Conservation (phyloP, 1,140 invertebrate species). For the Fragariocoptes setiger region DNA sequence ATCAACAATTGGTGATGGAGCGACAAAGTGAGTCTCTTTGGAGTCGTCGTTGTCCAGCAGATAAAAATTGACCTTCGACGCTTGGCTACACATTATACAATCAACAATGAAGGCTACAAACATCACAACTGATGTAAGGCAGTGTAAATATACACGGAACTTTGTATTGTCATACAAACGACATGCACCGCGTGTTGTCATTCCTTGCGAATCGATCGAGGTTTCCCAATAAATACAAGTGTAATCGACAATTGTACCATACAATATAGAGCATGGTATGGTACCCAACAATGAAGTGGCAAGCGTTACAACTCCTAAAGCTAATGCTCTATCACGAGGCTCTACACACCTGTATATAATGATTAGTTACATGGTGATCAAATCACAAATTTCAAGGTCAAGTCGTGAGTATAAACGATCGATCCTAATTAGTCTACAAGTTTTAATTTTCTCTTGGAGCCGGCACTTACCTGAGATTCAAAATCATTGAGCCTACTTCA, state of each 20-base stretch:
- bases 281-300: slow-evolving; percentile 70
- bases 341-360: slow-evolving; percentile 38
- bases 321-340: slow-evolving; percentile 69
- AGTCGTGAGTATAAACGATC: too few species aligned
- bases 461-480: slow-evolving; percentile 27
- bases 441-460: too few species aligned
- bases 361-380: too few species aligned
- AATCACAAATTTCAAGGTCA: too few species aligned
- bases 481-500: slow-evolving; percentile 58
- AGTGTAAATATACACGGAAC: slow-evolving; percentile 51
- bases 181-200: slow-evolving; percentile 41
- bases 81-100: slow-evolving; percentile 3
- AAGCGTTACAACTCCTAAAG: slow-evolving; percentile 63
- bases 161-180: slow-evolving; percentile 47
- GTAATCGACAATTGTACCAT: slow-evolving; percentile 61
- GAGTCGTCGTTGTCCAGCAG: too few species aligned
- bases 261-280: slow-evolving; percentile 66
- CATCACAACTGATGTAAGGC: slow-evolving; percentile 50
- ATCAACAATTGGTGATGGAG: too few species aligned
- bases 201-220: slow-evolving; percentile 16
- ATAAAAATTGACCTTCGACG: neutral
- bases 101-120: slow-evolving; percentile 46
- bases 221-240: slow-evolving; percentile 53
- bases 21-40: too few species aligned
- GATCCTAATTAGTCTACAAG: too few species aligned